Conservation (phyloP, 2,888 invertebrate genomes). For the Chaitophorus viminalis region DNA sequence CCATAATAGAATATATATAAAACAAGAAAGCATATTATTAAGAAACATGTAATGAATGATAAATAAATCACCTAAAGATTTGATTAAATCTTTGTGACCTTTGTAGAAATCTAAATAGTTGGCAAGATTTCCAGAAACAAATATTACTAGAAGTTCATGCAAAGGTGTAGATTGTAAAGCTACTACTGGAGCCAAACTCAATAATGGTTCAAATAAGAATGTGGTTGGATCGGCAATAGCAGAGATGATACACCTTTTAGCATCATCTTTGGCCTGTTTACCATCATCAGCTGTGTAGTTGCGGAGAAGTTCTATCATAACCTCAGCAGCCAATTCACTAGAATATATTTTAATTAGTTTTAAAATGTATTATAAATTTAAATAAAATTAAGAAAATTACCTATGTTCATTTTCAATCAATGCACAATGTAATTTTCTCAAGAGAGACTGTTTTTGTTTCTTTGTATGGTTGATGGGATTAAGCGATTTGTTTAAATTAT, state of each 20-base stretch:
- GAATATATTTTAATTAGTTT: conserved; percentile 64
- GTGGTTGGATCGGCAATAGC: conserved; percentile 95
- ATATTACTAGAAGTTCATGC: conserved; percentile 92
- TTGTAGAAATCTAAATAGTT: conserved; percentile 93
- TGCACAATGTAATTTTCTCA: conserved; percentile 88
- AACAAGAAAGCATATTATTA: not conserved
- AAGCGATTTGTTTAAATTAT: conserved; percentile 84
- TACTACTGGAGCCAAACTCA: conserved; percentile 92
- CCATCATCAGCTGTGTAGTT: conserved; percentile 98
- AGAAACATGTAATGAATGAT: not conserved
- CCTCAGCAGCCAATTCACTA: conserved; percentile 91
- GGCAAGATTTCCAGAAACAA: conserved; percentile 93
- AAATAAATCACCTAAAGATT: conserved; percentile 68
- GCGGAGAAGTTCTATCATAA: conserved; percentile 95
- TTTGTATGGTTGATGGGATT: conserved; percentile 82
- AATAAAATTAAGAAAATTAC: conserved; percentile 68
- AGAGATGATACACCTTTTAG: conserved; percentile 94
- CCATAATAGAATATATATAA: not conserved
- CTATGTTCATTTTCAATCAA: conserved; percentile 86
- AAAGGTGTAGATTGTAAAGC: conserved; percentile 95
- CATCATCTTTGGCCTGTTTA: conserved; percentile 95
- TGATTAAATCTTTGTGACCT: conserved; percentile 91
- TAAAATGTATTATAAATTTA: not conserved
- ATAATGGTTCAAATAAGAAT: conserved; percentile 92
- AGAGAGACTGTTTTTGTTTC: conserved; percentile 91